A percentile compares a stretch with the other conserved stretches of the same genome.
Evolutionary conservation across 2,797 vertebrate species (phyloP).

Genomic region (Pyrocephalus nanus): DNA sequence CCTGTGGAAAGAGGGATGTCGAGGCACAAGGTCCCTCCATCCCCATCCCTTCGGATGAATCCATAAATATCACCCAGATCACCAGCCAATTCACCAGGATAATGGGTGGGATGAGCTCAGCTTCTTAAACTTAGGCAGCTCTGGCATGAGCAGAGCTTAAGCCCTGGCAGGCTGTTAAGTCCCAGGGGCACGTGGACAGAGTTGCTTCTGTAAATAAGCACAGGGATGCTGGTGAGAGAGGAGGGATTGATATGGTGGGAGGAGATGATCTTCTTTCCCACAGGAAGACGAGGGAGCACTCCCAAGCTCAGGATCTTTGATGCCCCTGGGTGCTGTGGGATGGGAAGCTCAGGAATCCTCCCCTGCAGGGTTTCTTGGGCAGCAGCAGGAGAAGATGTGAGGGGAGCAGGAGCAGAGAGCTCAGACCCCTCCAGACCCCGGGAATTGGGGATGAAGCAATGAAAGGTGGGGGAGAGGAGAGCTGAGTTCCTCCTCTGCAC

Average conservation of each 20-base stretch:
- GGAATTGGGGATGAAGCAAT: accelerated
- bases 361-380: not conserved
- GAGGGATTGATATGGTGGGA: not conserved
- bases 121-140: conserved; percentile 43
- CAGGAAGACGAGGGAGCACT: not conserved
- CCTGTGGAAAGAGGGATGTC: accelerated
- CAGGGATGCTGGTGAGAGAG: not conserved
- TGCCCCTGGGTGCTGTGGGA: not conserved
- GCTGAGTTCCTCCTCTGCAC: not conserved
- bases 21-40: accelerated
- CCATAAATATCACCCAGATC: not conserved
- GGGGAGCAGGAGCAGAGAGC: not conserved
- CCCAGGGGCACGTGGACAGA: not conserved
- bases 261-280: not conserved
- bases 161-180: not conserved
- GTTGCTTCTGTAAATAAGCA: not conserved
- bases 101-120: conserved; percentile 56
- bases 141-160: conserved; percentile 32
- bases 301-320: not conserved
- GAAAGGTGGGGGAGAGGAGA: not conserved
- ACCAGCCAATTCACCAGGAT: not conserved
- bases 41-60: not conserved
- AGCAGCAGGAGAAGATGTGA: not conserved
- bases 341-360: not conserved
- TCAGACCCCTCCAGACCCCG: accelerated